Conservation (phyloP, 2,888 invertebrate genomes). For the Neoaliturus tenellus region DNA sequence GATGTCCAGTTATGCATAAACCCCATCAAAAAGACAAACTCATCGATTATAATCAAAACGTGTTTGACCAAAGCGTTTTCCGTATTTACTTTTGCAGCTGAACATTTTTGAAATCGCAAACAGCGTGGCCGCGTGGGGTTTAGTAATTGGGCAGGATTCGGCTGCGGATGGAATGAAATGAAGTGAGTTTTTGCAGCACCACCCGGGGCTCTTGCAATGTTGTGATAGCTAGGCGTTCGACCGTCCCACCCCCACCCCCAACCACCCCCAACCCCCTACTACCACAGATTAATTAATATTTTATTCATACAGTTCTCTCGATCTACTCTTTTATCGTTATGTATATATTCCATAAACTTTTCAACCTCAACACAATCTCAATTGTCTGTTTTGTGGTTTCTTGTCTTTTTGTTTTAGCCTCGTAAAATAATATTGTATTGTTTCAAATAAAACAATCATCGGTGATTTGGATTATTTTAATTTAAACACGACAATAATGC, state of each 20-base stretch:
- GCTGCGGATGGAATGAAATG: not conserved
- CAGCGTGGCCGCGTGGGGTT: not conserved
- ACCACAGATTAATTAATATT: slow-evolving; percentile 37
- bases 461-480: too few relatives aligned
- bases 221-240: slow-evolving; percentile 26
- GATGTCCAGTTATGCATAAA: too few relatives aligned
- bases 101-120: not conserved
- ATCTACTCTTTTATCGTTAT: slow-evolving; percentile 18
- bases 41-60: too few relatives aligned
- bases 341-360: not conserved
- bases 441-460: too few relatives aligned
- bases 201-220: not conserved
- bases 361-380: not conserved
- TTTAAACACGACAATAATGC: too few relatives aligned
- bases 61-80: too few relatives aligned
- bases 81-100: too few relatives aligned
- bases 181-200: slow-evolving; percentile 11
- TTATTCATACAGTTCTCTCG: slow-evolving; percentile 34
- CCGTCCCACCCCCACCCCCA: not conserved
- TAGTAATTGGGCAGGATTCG: not conserved
- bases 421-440: too few relatives aligned
- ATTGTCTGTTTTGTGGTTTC: too few relatives aligned
- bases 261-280: not conserved
- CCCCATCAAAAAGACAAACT: too few relatives aligned
- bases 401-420: too few relatives aligned